A percentile compares a stretch with the other conserved stretches of the same genome.
Evolutionary conservation across 2,113 vertebrate genomes (phyloP).

Genomic region (Probosciger aterrimus): DNA sequence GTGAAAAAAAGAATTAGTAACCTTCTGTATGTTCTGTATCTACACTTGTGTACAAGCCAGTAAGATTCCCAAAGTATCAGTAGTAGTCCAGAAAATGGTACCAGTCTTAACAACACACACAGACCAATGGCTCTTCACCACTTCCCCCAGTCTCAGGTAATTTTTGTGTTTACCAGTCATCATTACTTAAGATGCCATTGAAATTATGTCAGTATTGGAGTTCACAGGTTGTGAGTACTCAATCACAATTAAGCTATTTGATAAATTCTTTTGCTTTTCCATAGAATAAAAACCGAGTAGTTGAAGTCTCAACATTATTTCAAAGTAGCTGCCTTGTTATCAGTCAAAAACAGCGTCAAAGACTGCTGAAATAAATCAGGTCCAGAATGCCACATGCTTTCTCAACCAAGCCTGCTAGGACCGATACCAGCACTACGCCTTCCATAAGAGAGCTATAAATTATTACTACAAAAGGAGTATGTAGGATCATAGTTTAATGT

Average conservation of each 20-base stretch:
- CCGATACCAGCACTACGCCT: background rate
- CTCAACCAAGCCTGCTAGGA: background rate
- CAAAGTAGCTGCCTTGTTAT: background rate
- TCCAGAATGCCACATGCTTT: background rate
- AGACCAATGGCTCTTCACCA: background rate
- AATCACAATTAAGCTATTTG: background rate
- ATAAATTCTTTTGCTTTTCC: background rate
- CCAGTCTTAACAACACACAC: background rate
- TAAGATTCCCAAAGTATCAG: background rate
- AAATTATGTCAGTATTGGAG: background rate
- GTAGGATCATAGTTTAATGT: background rate
- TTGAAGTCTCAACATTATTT: background rate
- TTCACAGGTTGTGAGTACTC: background rate
- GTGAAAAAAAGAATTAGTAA: background rate
- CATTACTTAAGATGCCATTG: background rate
- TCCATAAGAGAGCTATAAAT: background rate
- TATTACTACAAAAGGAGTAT: background rate
- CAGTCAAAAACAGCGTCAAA: background rate
- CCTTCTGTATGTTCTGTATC: background rate
- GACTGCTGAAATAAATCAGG: background rate
- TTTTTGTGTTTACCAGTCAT: background rate
- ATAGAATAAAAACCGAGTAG: background rate
- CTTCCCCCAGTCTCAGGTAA: background rate
- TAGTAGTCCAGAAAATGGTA: background rate
- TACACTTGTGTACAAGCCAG: background rate